Base-by-base conservation (phyloP, 2,888 invertebrate genomes). In the Drosophila limbata region DNA sequence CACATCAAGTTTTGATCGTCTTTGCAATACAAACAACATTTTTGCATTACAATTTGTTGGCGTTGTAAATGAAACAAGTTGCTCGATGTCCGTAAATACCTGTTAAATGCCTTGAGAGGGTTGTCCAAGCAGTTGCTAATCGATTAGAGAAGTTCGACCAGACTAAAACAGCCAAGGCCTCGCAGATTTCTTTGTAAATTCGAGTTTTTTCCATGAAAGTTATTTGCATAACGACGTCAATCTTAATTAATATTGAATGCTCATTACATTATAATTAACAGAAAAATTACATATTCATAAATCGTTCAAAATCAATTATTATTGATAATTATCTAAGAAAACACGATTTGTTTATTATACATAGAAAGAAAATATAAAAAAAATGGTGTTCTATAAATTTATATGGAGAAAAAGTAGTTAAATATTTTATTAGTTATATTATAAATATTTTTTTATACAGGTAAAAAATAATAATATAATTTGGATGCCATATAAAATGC, bases 11-110 rank as follows among this genome's bases (percentile, higher is more conserved):
- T 44, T 19, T 21, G 37, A 21, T 25, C 33, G 40, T 51, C 60
- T 52, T 85, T 69, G 74, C 71, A 84, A 83, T 68, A 69, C 47
- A 73, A 73, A 85, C 88, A 66, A 61, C 88, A 88, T 85, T 84
- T 89, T 89, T 89, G 89, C 90, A 85, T 84, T 52, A 56, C 77
- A 88, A 86, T 71, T 82, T 31, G 19, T 55, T 64, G 53, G 35
- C 57, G 19, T 40, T 39, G 47, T 42, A 51, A 57, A 57, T 25
- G 11, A 33, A 56, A 48, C 62, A 31, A 50, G 80, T 35, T 40
- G 42, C 21, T 44, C 13, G 42, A 42, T 21, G 13, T 15, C 10
- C 11, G 31, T 17, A 28, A 48, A 48, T 48, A 11, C 19, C 21
- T 17, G 48, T 11, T 31, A 15, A 48, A 13, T 31, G 25, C 11